phyloP scores from a whole-genome alignment of 2,888 invertebrate genomes.

The Oscheius sp. region DNA sequence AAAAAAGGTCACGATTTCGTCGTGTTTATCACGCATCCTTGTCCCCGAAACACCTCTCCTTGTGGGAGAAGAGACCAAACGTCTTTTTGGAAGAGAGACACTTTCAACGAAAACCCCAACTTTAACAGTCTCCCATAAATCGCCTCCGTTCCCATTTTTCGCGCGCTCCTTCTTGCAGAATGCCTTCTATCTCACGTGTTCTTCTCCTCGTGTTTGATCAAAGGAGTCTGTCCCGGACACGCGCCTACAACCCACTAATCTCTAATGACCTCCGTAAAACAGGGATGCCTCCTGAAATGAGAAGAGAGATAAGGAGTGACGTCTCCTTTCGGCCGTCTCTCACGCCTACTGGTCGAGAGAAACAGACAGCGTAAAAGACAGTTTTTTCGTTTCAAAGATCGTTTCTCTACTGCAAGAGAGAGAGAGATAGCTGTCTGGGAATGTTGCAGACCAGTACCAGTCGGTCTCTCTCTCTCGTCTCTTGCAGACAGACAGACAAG shows the following conservation, averaged over 20 bases:
- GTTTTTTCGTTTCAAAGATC: not conserved
- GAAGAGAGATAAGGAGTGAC: not conserved
- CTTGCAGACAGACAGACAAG: too few species aligned
- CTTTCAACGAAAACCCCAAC: not conserved
- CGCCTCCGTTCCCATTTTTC: not conserved
- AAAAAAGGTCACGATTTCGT: too few species aligned
- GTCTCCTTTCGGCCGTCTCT: not conserved
- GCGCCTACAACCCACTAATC: conserved; percentile 3
- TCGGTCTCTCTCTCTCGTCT: too few species aligned
- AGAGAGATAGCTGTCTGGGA: not conserved
- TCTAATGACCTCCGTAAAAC: conserved; percentile 10
- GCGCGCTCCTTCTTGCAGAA: not conserved
- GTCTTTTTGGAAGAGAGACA: not conserved
- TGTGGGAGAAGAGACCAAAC: too few species aligned
- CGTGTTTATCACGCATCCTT: too few species aligned
- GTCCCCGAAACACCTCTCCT: too few species aligned
- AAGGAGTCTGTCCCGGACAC: not conserved
- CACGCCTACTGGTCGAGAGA: not conserved
- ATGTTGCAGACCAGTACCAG: not conserved
- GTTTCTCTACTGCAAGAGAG: not conserved
- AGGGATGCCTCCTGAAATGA: not conserved
- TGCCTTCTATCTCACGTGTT: not conserved
- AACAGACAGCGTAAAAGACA: too few species aligned
- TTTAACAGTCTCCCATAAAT: not conserved
- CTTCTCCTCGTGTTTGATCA: not conserved